Conservation (phyloP, 2,113 vertebrate species). For the Agapornis roseicollis region DNA sequence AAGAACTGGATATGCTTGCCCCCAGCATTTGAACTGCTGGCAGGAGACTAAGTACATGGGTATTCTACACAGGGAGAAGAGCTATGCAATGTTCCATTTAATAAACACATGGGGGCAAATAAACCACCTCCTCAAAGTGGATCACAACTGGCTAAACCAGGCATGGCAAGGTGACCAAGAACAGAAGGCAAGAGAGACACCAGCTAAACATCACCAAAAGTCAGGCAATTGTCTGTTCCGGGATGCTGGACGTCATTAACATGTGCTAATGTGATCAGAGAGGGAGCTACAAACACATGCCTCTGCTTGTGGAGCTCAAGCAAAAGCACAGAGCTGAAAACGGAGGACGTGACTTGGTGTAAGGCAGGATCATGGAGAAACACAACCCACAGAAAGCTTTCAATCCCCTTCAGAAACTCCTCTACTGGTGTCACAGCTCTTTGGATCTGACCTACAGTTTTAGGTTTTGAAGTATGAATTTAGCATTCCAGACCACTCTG, state of each 20-base stretch:
- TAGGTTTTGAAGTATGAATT: not conserved
- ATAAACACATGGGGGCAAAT: not conserved
- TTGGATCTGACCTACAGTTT: not conserved
- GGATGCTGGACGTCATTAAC: not conserved
- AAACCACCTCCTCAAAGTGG: not conserved
- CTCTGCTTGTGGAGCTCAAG: not conserved
- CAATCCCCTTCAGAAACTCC: not conserved
- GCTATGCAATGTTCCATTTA: not conserved
- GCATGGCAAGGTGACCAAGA: not conserved
- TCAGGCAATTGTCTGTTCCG: not conserved
- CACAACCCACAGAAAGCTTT: not conserved
- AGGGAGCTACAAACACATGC: not conserved
- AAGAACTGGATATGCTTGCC: conserved; percentile 5
- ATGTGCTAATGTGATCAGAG: not conserved
- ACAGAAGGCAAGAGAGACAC: not conserved
- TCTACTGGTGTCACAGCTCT: not conserved
- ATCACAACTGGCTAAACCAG: not conserved
- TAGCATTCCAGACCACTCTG: not conserved
- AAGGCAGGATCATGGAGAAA: not conserved
- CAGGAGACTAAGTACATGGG: not conserved
- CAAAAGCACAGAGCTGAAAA: not conserved
- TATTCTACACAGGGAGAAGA: not conserved
- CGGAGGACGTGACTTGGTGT: accelerated
- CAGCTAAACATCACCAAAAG: not conserved
- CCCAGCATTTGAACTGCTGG: not conserved